Evolutionary conservation across 2,113 vertebrate species (phyloP).

Genomic region (Tympanuchus pallidicinctus): DNA sequence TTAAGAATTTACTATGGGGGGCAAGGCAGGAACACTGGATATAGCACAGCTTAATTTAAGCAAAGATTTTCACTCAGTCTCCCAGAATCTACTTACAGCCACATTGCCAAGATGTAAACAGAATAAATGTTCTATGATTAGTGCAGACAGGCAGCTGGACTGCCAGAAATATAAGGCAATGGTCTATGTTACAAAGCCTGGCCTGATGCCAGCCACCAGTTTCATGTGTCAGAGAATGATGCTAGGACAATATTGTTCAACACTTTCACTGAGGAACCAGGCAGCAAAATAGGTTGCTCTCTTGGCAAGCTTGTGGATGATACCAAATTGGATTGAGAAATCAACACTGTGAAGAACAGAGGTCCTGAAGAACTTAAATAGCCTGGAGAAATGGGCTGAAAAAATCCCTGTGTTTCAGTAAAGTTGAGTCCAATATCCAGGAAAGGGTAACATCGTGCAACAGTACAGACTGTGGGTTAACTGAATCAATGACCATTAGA

Average conservation of each 20-base stretch:
- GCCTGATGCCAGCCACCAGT: accelerated
- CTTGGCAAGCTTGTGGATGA: not conserved
- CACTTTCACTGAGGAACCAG: not conserved
- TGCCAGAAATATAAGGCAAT: not conserved
- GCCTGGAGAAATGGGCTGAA: not conserved
- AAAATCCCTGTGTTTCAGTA: not conserved
- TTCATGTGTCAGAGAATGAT: accelerated
- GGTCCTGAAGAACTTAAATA: not conserved
- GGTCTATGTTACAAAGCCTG: not conserved
- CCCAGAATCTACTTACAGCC: not conserved
- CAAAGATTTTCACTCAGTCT: not conserved
- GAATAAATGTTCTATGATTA: not conserved
- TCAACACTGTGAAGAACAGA: not conserved
- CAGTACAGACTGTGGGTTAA: not conserved
- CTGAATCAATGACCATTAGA: not conserved
- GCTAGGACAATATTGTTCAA: not conserved
- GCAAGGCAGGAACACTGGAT: accelerated
- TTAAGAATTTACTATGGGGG: not conserved
- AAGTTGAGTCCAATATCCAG: not conserved
- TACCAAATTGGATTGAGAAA: accelerated
- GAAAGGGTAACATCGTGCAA: not conserved
- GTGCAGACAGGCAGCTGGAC: not conserved
- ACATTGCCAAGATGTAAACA: not conserved
- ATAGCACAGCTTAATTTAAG: not conserved
- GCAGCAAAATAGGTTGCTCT: accelerated